Evolutionary conservation across 2,888 invertebrate genomes (phyloP).

Genomic region (Phalera bucephala): DNA sequence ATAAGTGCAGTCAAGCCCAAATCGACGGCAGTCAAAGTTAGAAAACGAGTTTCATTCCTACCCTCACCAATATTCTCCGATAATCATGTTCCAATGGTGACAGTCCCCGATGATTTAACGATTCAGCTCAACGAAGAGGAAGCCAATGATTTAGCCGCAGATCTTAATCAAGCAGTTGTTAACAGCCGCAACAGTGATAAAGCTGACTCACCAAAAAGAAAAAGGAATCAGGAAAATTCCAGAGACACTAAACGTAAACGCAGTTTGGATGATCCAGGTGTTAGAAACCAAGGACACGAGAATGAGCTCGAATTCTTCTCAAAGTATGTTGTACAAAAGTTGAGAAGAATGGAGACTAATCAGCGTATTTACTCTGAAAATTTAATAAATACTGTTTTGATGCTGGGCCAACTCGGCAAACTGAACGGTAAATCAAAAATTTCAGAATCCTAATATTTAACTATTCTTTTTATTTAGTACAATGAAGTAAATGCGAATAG

Average conservation of each 20-base stretch:
- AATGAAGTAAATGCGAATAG: constrained; percentile 20
- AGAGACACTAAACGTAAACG: constrained; percentile 52
- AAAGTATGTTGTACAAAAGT: constrained; percentile 75
- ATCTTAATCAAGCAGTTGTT: constrained; percentile 60
- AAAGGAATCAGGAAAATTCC: constrained; percentile 45
- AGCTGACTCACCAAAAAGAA: constrained; percentile 42
- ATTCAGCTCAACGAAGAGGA: constrained; percentile 77
- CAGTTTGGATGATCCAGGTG: constrained; percentile 41
- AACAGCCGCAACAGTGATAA: constrained; percentile 40
- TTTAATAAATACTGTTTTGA: constrained; percentile 75
- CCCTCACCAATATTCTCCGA: constrained; percentile 72
- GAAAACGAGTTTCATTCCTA: constrained; percentile 71
- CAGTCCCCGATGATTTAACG: constrained; percentile 77
- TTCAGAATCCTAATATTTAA: constrained; percentile 43
- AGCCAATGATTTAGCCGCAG: constrained; percentile 65
- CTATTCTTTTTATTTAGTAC: constrained; percentile 4
- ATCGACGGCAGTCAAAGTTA: constrained; percentile 54
- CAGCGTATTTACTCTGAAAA: constrained; percentile 78
- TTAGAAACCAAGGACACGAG: constrained; percentile 52
- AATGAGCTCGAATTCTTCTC: constrained; percentile 76
- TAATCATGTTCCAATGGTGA: constrained; percentile 75
- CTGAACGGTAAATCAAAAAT: constrained; percentile 74
- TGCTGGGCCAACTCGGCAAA: constrained; percentile 72
- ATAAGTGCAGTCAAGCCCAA: constrained; percentile 44
- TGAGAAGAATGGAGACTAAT: constrained; percentile 75